Conservation (phyloP, 2,113 vertebrate species). For the Pavo muticus region DNA sequence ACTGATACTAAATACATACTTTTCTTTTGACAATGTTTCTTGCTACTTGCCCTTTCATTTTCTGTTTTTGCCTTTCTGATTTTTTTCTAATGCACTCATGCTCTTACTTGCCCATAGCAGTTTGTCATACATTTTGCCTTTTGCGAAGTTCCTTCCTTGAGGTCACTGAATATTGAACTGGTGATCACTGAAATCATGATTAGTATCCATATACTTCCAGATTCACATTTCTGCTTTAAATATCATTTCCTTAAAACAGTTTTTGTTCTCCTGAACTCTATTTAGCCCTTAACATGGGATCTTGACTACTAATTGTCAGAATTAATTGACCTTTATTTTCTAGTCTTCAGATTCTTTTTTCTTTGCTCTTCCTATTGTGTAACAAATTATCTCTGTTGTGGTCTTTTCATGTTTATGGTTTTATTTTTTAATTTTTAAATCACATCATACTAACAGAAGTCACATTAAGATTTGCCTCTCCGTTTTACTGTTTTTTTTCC, state of each 20-base stretch:
- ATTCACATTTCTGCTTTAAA: background rate
- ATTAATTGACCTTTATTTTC: background rate
- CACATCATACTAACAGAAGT: background rate
- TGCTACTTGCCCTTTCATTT: background rate
- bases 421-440: background rate
- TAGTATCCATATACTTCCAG: background rate
- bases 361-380: background rate
- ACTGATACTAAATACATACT: background rate
- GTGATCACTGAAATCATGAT: background rate
- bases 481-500: background rate
- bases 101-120: background rate
- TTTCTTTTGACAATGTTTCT: background rate
- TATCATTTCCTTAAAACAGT: background rate
- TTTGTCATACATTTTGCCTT: background rate
- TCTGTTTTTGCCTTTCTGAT: background rate
- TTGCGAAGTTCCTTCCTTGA: background rate
- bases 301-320: background rate
- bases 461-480: background rate
- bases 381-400: background rate
- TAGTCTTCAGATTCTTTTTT: background rate
- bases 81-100: background rate
- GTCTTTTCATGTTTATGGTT: background rate
- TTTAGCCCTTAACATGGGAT: background rate
- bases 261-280: background rate
- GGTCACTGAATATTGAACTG: background rate